Evolutionary conservation across 2,113 vertebrate genomes (phyloP).

Genomic region (Thamnophis sirtalis): DNA sequence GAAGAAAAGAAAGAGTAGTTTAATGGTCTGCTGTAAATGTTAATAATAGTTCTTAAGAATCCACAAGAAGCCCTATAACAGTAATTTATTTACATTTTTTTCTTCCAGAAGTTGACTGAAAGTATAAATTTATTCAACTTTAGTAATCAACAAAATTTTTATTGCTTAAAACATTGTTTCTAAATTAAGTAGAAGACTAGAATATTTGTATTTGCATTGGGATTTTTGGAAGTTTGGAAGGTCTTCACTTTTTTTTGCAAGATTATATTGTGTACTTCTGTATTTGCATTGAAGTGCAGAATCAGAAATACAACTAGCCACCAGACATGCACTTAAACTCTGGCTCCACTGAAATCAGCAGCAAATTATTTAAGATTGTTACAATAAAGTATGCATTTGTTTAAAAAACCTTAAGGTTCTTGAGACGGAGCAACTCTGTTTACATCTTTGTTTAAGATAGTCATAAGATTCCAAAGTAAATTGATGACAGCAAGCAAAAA

Average conservation of each 20-base stretch:
- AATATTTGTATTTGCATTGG: not conserved
- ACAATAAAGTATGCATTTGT: constrained; percentile 4
- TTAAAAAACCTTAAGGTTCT: not conserved
- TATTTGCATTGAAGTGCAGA: not conserved
- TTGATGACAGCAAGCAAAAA: not conserved
- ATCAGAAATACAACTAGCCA: not conserved
- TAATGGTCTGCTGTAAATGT: not conserved
- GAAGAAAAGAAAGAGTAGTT: not conserved
- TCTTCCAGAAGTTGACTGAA: not conserved
- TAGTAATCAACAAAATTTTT: not conserved
- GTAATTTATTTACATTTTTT: not conserved
- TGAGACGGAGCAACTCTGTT: not conserved
- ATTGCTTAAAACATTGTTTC: not conserved
- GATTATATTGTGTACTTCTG: not conserved
- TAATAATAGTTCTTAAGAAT: not conserved
- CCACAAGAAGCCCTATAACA: not conserved
- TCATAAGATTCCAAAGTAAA: not conserved
- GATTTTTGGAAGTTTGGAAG: not conserved
- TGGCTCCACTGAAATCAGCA: constrained; percentile 1
- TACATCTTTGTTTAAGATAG: not conserved
- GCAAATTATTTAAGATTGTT: not conserved
- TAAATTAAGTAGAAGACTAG: not conserved
- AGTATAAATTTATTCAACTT: not conserved
- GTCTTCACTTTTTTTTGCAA: not conserved
- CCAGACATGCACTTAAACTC: constrained; percentile 10